Conservation (phyloP, 2,113 vertebrate species). For the Embiotoca jacksoni region DNA sequence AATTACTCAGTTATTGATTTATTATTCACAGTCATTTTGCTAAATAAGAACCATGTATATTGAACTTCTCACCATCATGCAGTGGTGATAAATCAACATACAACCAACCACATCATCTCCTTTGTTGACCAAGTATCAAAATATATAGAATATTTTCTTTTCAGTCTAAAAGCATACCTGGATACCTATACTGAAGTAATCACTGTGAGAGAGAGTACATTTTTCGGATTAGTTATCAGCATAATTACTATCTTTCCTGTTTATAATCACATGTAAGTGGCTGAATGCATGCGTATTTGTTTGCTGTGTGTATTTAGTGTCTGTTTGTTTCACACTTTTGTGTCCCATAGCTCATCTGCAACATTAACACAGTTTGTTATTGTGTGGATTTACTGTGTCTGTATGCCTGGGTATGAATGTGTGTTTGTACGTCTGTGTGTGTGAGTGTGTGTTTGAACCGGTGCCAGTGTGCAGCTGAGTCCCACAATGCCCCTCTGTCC, state of each 20-base stretch:
- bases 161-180: background rate
- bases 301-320: background rate
- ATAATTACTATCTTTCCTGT: background rate
- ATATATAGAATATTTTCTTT: background rate
- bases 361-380: slow-evolving; percentile 16
- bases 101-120: background rate
- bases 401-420: slow-evolving; percentile 12
- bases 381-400: slow-evolving; percentile 15
- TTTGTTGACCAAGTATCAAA: background rate
- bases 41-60: background rate
- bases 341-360: background rate
- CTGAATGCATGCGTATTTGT: slow-evolving; percentile 9
- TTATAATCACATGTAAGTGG: background rate
- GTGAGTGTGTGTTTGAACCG: slow-evolving; percentile 54
- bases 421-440: slow-evolving; percentile 11
- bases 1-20: background rate
- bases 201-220: background rate
- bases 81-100: no score
- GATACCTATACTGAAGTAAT: background rate
- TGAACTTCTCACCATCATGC: no score
- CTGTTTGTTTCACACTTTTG: slow-evolving; percentile 9
- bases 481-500: slow-evolving; percentile 80
- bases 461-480: slow-evolving; percentile 75
- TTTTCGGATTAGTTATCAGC: background rate
- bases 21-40: background rate